These are phyloP conservation scores for Psammodynastes pulverulentus DNA, from an alignment of 2,113 vertebrate species.

Conservation along the genomic window DNA sequence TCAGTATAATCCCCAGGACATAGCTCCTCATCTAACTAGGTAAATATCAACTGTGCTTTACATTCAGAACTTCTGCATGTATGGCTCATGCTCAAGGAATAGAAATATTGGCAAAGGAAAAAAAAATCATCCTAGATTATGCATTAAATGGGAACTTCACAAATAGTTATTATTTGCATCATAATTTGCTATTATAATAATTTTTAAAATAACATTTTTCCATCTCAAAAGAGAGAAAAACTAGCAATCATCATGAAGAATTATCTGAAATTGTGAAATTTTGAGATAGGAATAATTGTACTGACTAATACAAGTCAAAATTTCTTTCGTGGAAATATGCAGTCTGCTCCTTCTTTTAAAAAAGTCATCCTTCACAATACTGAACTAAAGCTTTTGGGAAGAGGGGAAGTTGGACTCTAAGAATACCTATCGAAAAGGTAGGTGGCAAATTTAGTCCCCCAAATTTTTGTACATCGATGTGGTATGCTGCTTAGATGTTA, in stretches of 20 bases:
- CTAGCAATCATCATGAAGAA: background rate
- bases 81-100: background rate
- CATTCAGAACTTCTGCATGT: background rate
- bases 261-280: background rate
- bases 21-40: conserved; percentile 16
- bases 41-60: conserved; percentile 11
- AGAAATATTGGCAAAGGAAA: background rate
- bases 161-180: background rate
- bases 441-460: background rate
- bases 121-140: background rate
- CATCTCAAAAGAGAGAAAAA: background rate
- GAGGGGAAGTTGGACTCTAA: background rate
- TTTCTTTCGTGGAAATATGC: too few relatives aligned
- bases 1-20: conserved; percentile 13
- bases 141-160: background rate
- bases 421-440: background rate
- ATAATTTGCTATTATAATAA: background rate
- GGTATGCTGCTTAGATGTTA: background rate
- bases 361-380: background rate
- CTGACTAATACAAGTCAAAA: background rate
- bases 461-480: background rate
- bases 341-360: background rate
- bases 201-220: background rate
- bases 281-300: background rate
- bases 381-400: background rate